Percentiles rank a stretch among this genome's conserved stretches.
These are phyloP conservation scores for Oceanites oceanicus DNA, from an alignment of 2,113 vertebrate genomes.

Conservation along the genomic window DNA sequence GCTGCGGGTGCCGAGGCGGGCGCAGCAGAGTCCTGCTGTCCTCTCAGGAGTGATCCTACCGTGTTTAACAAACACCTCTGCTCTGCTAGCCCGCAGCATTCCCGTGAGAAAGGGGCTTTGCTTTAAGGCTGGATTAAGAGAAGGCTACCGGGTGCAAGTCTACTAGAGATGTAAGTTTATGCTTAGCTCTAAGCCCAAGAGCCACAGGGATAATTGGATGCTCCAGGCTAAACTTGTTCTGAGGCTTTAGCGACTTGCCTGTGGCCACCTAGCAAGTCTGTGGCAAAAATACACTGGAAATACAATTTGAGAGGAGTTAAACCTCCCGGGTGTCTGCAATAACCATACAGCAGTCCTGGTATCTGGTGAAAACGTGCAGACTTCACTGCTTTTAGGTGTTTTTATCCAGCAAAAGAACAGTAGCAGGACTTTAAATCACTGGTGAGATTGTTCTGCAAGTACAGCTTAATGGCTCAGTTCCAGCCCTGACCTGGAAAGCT, in stretches of 20 bases:
- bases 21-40: accelerated
- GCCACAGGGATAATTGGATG: background rate
- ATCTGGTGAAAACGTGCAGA: background rate
- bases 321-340: background rate
- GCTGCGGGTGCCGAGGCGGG: background rate
- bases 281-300: background rate
- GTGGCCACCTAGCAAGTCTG: background rate
- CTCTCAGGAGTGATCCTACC: accelerated
- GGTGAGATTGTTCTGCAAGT: background rate
- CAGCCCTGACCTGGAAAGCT: background rate
- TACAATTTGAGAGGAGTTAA: background rate
- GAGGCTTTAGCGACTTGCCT: background rate
- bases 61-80: background rate
- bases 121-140: background rate
- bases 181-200: background rate
- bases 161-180: background rate
- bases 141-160: background rate
- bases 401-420: background rate
- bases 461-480: background rate
- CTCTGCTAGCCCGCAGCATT: background rate
- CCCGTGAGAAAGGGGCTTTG: background rate
- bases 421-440: background rate
- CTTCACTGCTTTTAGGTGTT: background rate
- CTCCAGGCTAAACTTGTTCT: background rate
- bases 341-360: background rate